A percentile compares a stretch with the other conserved stretches of the same genome.
These are phyloP conservation scores for Podocnemis expansa DNA, from an alignment of 2,113 vertebrate species.

Conservation along the genomic window DNA sequence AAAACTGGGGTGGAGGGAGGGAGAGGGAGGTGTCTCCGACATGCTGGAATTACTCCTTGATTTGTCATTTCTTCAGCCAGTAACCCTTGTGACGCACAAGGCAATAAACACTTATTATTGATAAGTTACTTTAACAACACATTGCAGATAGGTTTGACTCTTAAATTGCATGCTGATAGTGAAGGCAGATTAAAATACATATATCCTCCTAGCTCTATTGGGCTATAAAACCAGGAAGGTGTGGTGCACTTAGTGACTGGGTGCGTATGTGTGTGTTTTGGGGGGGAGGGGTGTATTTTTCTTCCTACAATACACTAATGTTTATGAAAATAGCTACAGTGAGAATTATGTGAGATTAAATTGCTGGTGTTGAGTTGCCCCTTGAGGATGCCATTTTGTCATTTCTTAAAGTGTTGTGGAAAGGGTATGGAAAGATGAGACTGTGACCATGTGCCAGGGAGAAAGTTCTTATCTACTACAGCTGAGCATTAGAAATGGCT, in stretches of 20 bases:
- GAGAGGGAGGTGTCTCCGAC: not conserved
- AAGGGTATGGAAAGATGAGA: constrained; percentile 44
- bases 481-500: not conserved
- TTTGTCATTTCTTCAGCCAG: not conserved
- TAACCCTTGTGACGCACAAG: not conserved
- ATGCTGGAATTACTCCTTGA: not conserved
- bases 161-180: fast-evolving
- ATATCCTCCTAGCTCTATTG: not conserved
- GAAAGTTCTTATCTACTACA: not conserved
- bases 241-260: constrained; percentile 11
- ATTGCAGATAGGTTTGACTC: not conserved
- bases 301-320: constrained; percentile 6
- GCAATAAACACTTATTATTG: not conserved
- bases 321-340: constrained; percentile 8
- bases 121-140: not conserved
- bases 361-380: constrained; percentile 18
- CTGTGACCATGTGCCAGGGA: not conserved
- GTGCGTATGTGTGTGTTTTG: too few species aligned
- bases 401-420: constrained; percentile 38
- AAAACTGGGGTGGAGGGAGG: not conserved
- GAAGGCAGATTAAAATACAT: not conserved
- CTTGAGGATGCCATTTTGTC: constrained; percentile 36
- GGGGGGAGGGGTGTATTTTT: not conserved
- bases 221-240: constrained; percentile 35
- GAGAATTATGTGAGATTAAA: constrained; percentile 56